A percentile compares a stretch with the other conserved stretches of the same genome.
phyloP scores from a whole-genome alignment of 2,888 invertebrate genomes.

The Sphecodes monilicornis region DNA sequence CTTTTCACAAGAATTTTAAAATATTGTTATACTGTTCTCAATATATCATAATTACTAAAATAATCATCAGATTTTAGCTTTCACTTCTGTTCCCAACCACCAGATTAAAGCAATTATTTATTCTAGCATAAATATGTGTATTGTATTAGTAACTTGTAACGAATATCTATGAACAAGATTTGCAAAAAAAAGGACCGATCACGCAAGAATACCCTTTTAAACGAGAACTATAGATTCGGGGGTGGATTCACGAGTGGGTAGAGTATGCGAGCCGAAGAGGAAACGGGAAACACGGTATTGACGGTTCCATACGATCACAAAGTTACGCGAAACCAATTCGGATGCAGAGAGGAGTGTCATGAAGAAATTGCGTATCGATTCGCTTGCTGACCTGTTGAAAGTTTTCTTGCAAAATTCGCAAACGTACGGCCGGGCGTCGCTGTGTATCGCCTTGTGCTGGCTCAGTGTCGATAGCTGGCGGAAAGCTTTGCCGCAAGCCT shows the following conservation, averaged over 20 bases:
- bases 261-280: not conserved
- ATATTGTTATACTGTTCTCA: no score
- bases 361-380: conserved; percentile 6
- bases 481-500: conserved; percentile 90
- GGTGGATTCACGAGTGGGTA: not conserved
- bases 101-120: no score
- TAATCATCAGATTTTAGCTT: no score
- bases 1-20: no score
- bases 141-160: no score
- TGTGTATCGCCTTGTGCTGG: conserved; percentile 92
- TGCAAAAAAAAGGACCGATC: not conserved
- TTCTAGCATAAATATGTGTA: no score
- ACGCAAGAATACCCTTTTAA: not conserved
- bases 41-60: no score
- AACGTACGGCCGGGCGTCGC: conserved; percentile 90
- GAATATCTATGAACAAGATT: no score
- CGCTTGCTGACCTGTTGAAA: conserved; percentile 86
- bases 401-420: conserved; percentile 92
- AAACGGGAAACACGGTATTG: conserved; percentile 5
- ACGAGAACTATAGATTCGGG: not conserved
- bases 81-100: no score
- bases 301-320: not conserved
- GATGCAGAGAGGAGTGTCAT: not conserved
- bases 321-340: not conserved
- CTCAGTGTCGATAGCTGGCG: conserved; percentile 91